Conservation (phyloP, 2,113 vertebrate species). For the Pelobates fuscus region DNA sequence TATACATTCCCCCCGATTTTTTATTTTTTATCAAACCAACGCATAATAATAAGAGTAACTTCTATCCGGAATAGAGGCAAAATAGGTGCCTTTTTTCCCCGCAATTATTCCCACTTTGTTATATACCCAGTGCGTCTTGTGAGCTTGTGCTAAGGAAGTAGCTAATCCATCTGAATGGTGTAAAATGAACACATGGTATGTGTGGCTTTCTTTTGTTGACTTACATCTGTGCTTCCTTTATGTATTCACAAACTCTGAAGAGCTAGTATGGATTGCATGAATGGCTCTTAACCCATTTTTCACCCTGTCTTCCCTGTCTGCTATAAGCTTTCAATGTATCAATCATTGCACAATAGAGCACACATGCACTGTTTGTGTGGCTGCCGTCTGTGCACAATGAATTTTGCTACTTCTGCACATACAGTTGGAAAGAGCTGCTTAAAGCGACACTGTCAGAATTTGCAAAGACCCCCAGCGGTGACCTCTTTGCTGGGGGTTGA, state of each 20-base stretch:
- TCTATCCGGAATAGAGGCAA: no score
- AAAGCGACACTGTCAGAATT: no score
- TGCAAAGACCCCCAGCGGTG: no score
- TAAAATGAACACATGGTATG: conserved; percentile 62
- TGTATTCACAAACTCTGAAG: conserved; percentile 65
- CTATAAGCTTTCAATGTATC: conserved; percentile 52
- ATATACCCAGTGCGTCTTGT: conserved; percentile 55
- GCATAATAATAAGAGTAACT: no score
- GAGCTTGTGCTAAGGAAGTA: conserved; percentile 9
- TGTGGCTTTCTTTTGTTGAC: conserved; percentile 57
- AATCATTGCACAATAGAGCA: conserved; percentile 44
- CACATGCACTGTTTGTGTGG: neutral
- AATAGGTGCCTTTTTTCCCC: no score
- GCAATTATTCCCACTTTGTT: conserved; percentile 51
- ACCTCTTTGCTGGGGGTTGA: no score
- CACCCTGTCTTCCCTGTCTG: conserved; percentile 61
- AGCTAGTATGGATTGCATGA: conserved; percentile 56
- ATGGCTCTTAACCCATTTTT: conserved; percentile 57
- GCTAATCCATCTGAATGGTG: conserved; percentile 40
- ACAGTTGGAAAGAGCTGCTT: neutral
- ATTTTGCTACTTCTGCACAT: neutral
- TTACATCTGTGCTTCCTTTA: conserved; percentile 61
- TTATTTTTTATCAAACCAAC: no score
- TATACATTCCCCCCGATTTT: no score
- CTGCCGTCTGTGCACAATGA: neutral